Evolutionary conservation across 2,113 vertebrate genomes (phyloP).

Genomic region (Cepphus grylle): DNA sequence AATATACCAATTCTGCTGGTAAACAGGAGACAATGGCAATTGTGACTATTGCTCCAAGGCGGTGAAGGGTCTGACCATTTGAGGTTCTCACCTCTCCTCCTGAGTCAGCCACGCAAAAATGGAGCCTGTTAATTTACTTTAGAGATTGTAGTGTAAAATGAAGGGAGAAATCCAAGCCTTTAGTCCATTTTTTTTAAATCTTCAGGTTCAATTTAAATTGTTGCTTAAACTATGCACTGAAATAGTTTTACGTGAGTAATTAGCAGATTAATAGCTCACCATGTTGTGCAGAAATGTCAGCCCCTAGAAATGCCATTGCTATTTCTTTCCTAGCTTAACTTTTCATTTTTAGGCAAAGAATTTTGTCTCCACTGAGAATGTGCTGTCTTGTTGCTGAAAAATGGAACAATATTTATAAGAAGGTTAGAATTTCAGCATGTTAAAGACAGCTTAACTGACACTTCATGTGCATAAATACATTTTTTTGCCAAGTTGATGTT

Average conservation of each 20-base stretch:
- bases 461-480: background rate
- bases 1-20: background rate
- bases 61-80: background rate
- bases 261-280: slow-evolving; percentile 37
- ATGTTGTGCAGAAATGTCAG: background rate
- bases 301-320: background rate
- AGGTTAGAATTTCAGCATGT: background rate
- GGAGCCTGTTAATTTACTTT: background rate
- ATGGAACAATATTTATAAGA: background rate
- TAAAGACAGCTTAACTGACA: background rate
- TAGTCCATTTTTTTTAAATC: background rate
- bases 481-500: background rate
- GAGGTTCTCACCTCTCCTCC: background rate
- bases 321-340: background rate
- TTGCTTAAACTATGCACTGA: background rate
- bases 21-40: background rate
- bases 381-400: background rate
- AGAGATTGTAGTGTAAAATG: background rate
- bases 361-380: background rate
- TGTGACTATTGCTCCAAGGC: background rate
- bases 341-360: background rate
- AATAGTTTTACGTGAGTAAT: background rate
- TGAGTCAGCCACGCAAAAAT: background rate
- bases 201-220: background rate
- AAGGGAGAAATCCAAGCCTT: background rate